These are phyloP conservation scores for Cercocebus atys DNA, from an alignment of 2,113 vertebrate genomes.

Conservation along the genomic window DNA sequence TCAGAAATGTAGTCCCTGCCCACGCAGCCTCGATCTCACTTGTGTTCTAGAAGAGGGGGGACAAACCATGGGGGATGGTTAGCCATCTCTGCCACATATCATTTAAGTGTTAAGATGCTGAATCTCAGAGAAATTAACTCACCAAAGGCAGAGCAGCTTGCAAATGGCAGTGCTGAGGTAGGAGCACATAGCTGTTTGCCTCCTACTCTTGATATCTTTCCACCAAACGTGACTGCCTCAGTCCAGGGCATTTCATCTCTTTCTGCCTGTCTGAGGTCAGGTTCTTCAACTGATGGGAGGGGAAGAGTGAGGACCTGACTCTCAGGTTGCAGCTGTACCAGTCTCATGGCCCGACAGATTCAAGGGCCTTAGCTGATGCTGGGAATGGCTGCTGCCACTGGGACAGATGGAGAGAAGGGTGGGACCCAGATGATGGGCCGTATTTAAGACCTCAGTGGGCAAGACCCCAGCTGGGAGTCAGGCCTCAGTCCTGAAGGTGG, in stretches of 20 bases:
- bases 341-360: neutral
- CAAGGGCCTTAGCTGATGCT: neutral
- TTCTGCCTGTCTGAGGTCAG: neutral
- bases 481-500: neutral
- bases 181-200: neutral
- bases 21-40: neutral
- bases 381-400: neutral
- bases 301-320: neutral
- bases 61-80: neutral
- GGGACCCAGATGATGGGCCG: neutral
- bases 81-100: neutral
- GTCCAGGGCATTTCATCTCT: neutral
- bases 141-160: neutral
- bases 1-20: neutral
- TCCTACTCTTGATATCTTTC: neutral
- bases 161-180: neutral
- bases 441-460: neutral
- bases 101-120: neutral
- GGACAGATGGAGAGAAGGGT: neutral
- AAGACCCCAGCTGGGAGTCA: neutral
- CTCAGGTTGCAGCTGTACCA: neutral
- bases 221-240: neutral
- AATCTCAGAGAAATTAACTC: neutral
- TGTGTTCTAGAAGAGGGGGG: neutral
- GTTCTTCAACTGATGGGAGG: neutral